Base-by-base conservation (phyloP, 1,140 invertebrate species). In the Wiebesia pumilae region DNA sequence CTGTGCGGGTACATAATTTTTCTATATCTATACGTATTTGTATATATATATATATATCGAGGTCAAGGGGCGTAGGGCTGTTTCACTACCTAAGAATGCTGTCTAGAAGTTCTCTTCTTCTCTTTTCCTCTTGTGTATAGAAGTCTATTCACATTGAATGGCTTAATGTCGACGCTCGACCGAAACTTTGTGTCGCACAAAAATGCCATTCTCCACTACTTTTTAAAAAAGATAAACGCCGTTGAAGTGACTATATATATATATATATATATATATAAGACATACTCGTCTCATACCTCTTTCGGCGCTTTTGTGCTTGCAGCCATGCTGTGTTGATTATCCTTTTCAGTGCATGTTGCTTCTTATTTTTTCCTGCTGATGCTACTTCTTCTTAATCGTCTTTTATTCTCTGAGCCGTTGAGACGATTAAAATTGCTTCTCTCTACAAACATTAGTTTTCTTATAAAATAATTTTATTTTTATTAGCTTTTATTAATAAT, bases 41-140 rank as follows among this genome's bases (percentile, higher is more conserved):
- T 78, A 30, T 33, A 80, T 38, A 65, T 71, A 71, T 71, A 51
- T 24, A 19, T 51, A 54, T 71, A 84, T 67, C n/a, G 83, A 51
- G 83, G 83, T 84, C 83, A 79, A 84, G 83, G 62, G 83, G 83
- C 83, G 83, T 84, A 75, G 73, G 83, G 75, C 38, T 7, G 58
- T 33, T 33, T 69, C 27, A 14, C 19, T 69, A 69, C 3, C n/a
- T 33, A 33, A 69, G 67, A 69, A 69, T 40, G 54, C 40, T 19
- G n/a, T 7, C 51, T 51, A 58, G 58, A 79, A 40, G 16, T 27
- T 58, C 19, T 43, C 35, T 43, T 30, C 69, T 27, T 51, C 54
- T 14, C 30, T 69, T 27, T 19, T 69, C 43, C 62, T 82, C 79
- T 65, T 43, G 38, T 58, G 3, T 38, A 83, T 82, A 75, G 73